Percentiles rank a stretch among this genome's conserved stretches.
These are phyloP conservation scores for Scaptomyza parva DNA, from an alignment of 2,888 invertebrate species.

Conservation along the genomic window DNA sequence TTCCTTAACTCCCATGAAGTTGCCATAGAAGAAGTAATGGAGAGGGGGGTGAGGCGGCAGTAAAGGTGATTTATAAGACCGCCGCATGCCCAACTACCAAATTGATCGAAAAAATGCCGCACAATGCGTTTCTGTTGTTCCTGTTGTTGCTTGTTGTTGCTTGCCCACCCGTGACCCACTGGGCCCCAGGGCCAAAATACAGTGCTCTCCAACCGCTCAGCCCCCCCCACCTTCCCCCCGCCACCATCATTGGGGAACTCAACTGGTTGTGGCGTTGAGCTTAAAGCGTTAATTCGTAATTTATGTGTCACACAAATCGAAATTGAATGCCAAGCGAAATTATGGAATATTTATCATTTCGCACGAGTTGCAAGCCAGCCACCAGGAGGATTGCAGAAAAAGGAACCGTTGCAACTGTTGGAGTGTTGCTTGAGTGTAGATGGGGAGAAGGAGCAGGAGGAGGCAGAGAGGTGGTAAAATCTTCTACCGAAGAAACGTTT, in stretches of 20 bases:
- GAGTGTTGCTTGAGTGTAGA: not conserved
- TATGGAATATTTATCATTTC: constrained; percentile 85
- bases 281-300: constrained; percentile 85
- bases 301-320: constrained; percentile 85
- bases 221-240: constrained; percentile 2
- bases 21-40: not conserved
- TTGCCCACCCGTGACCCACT: constrained; percentile 55
- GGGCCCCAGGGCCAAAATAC: constrained; percentile 31
- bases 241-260: not conserved
- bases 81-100: constrained; percentile 36
- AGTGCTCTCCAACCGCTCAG: too few species aligned
- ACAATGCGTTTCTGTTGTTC: constrained; percentile 27
- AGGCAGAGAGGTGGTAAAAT: constrained; percentile 25
- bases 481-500: constrained; percentile 63
- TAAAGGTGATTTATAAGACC: constrained; percentile 45
- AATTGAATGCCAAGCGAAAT: constrained; percentile 85
- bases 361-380: constrained; percentile 55
- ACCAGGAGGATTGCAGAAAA: constrained; percentile 17
- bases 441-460: not conserved
- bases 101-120: constrained; percentile 50
- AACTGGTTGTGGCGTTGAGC: constrained; percentile 65
- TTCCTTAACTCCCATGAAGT: not conserved
- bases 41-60: not conserved
- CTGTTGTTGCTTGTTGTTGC: constrained; percentile 29
- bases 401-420: constrained; percentile 14